Conservation (phyloP, 2,888 invertebrate genomes). For the Nipponacmea schrenckii region DNA sequence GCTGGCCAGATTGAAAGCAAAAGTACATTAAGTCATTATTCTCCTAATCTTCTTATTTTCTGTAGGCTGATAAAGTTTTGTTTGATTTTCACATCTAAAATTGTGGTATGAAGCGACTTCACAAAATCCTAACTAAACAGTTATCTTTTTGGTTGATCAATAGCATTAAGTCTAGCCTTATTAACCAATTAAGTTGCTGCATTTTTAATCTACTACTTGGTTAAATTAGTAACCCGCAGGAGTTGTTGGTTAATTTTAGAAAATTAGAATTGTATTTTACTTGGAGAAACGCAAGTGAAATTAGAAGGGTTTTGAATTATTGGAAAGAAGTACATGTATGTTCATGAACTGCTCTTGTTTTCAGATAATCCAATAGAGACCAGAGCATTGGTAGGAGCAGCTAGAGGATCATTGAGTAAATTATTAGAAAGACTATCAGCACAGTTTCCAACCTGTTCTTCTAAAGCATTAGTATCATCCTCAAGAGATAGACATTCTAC, state of each 20-base stretch:
- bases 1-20: conserved; percentile 44
- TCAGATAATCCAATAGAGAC: conserved; percentile 47
- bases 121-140: background rate
- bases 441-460: conserved; percentile 44
- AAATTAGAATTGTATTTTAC: too few relatives aligned
- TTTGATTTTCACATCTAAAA: background rate
- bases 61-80: background rate
- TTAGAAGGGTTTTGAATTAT: too few relatives aligned
- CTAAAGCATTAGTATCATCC: conserved; percentile 39
- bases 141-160: conserved; percentile 32
- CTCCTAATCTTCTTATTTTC: background rate
- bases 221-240: too few relatives aligned
- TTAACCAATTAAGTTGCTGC: background rate
- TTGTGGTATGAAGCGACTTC: background rate
- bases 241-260: too few relatives aligned
- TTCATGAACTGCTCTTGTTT: background rate
- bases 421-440: conserved; percentile 53
- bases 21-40: conserved; percentile 38
- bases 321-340: too few relatives aligned
- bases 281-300: too few relatives aligned
- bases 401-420: conserved; percentile 55
- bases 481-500: conserved; percentile 51
- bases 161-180: background rate
- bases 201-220: too few relatives aligned
- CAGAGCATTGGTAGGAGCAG: conserved; percentile 51